Evolutionary conservation across 2,888 invertebrate genomes (phyloP), one percentile per base, ranked within the genome.

Genomic region (Embidobia sp.): DNA sequence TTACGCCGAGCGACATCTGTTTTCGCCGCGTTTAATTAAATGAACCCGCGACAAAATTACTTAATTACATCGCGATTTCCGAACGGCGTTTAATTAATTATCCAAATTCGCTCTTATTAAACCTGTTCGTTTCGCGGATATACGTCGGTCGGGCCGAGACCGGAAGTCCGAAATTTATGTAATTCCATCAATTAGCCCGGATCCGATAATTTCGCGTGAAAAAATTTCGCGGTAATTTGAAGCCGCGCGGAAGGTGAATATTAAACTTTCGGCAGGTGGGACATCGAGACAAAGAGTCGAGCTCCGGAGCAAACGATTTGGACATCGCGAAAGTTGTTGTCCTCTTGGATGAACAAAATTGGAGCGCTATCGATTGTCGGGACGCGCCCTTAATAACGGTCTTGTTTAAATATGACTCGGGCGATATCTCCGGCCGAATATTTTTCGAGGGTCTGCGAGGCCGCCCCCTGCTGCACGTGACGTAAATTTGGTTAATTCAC

Each of bases 351-450:
- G 37, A 19, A 7, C 33, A 57, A 61, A 70, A 70, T 59, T 59
- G 48, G 31, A 67, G 37, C 33, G 4, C 31, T 59, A 69, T 69
- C 49, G 69, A 69, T 69, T 49, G 48, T 31, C 42, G 42, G 10
- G 59, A 29, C 49, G 26, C 49, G 57, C 59, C 51, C 61, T 59
- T 70, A 70, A 70, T 61, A 61, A 61, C 29, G 15, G 44, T 46
- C 51, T 61, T 61, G 70, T 70, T 70, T 61, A 46, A 70, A 61
- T 70, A 37, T 61, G 51, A 61, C 61, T 70, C 13, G 70, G 46
- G 46, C 40, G 55, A 29, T 44, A 29, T 53, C 33, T 51, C 16
- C n/a, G 27, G 16, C 10, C 46, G 63, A 53, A 46, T 63, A 59
- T 48, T 72, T 72, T 53, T 4, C 0, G 46, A 63, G 72, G 61